These are phyloP conservation scores for Neosilurus hyrtlii DNA, from an alignment of 2,797 vertebrate genomes.

Conservation along the genomic window DNA sequence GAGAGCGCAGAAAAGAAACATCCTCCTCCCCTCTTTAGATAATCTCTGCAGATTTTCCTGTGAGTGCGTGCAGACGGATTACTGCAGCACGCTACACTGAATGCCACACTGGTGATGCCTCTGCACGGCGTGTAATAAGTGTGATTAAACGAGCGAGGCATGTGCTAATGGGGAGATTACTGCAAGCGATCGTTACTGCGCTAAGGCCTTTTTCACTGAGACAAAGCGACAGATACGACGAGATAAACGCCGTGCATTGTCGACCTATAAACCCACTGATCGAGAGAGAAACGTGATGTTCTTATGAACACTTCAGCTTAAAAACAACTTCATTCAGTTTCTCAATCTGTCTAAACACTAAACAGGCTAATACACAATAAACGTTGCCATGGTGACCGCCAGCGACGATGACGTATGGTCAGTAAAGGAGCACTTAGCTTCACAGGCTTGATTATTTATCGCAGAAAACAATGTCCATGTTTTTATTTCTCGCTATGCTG, in stretches of 20 bases:
- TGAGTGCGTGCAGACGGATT: slow-evolving; percentile 49
- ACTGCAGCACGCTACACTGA: slow-evolving; percentile 25
- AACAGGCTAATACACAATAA: neutral
- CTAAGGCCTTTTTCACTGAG: slow-evolving; percentile 17
- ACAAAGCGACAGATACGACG: neutral
- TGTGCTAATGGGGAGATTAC: slow-evolving; percentile 11
- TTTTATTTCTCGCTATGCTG: neutral
- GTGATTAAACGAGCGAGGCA: slow-evolving; percentile 14
- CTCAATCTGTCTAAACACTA: neutral
- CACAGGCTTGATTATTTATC: neutral
- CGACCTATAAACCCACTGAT: slow-evolving; percentile 22
- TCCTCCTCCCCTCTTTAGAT: slow-evolving; percentile 44
- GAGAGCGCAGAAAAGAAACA: slow-evolving; percentile 59
- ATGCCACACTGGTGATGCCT: neutral
- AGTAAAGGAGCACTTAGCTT: no score
- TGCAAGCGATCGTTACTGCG: slow-evolving; percentile 17
- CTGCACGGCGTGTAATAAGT: slow-evolving; percentile 14
- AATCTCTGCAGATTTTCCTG: slow-evolving; percentile 61
- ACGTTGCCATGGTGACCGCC: neutral
- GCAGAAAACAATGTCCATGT: neutral
- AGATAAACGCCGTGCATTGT: neutral
- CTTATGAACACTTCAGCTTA: neutral
- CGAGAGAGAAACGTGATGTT: neutral
- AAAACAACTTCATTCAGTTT: neutral
- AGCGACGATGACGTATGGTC: no score